Evolutionary conservation across 2,797 vertebrate species (phyloP), one percentile per base, ranked within the genome.

Genomic region (Lemur catta): DNA sequence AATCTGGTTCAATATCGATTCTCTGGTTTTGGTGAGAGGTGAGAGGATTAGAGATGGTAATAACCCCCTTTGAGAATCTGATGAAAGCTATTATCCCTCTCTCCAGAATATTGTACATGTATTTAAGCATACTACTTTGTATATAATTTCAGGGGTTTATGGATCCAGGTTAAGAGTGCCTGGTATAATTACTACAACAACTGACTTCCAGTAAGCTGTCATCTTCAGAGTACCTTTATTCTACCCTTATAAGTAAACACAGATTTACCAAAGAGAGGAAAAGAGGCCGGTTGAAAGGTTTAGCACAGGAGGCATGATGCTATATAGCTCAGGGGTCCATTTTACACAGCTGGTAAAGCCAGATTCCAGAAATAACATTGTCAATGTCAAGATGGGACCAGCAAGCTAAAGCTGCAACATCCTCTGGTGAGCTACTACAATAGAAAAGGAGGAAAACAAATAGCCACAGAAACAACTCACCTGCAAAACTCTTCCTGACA

Each of bases 401-500:
- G 43, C 14, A 30, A 88, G n/a, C 67, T 28, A 17, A 57, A 46
- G 33, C 4, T 65, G 13, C 35, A 86, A 43, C 10, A 38, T 28
- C 48, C 22, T 81, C 86, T 69, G 20, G 41, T 3, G 12, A 17
- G 13, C 59, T 30, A 46, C 69, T 30, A 35, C 30, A 52, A 63
- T 0, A 82, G 65, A 89, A 82, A 84, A 90, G 0, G 52, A 92
- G 35, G 61, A 57, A 59, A 84, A 75, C 30, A 30, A 67, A 71
- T 1, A 13, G 30, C 46, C 75, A 24, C 3, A 72, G 57, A 43
- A 63, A 43, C 2, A 26, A 95, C 97, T 97, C 93, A 99, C 99
- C 99, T 99, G 99, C 96, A 99, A 98, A 76, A 99, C 99, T 95
- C 99, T 99, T 96, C 98, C 98, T 0, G 99, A 99, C 97, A 99